Percentiles rank a stretch among this genome's conserved stretches.
Evolutionary conservation across 2,113 vertebrate genomes (phyloP).

Genomic region (Corapipo altera): DNA sequence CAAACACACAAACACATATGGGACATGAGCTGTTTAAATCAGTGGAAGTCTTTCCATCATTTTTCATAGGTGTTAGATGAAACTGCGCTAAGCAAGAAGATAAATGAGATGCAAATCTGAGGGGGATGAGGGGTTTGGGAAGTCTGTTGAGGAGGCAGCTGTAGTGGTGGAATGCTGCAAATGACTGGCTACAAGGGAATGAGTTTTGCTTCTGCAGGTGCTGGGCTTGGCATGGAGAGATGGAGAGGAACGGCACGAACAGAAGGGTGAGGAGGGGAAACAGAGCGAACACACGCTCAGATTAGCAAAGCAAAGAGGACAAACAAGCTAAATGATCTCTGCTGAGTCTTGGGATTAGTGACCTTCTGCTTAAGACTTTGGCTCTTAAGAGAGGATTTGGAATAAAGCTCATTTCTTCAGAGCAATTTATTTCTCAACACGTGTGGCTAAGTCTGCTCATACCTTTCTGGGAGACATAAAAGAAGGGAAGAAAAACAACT

Average conservation of each 20-base stretch:
- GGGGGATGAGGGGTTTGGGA: not conserved
- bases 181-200: not conserved
- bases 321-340: slow-evolving; percentile 51
- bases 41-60: not conserved
- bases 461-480: not conserved
- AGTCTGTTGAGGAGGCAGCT: not conserved
- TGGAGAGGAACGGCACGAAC: not conserved
- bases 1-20: not conserved
- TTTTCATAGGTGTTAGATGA: not conserved
- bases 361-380: slow-evolving; percentile 42
- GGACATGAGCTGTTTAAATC: not conserved
- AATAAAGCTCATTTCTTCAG: slow-evolving; percentile 50
- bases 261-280: not conserved
- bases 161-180: not conserved
- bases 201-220: not conserved
- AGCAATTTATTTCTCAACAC: slow-evolving; percentile 41
- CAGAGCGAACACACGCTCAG: accelerated
- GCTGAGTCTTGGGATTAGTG: slow-evolving; percentile 32
- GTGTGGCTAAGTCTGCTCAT: not conserved
- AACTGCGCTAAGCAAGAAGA: not conserved
- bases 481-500: not conserved
- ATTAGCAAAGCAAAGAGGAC: slow-evolving; percentile 35
- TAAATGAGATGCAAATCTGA: not conserved
- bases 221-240: accelerated
- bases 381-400: slow-evolving; percentile 38